Evolutionary conservation across 2,797 vertebrate species (phyloP), one percentile per base, ranked within the genome.

Genomic region (Acrossocheilus fasciatus): DNA sequence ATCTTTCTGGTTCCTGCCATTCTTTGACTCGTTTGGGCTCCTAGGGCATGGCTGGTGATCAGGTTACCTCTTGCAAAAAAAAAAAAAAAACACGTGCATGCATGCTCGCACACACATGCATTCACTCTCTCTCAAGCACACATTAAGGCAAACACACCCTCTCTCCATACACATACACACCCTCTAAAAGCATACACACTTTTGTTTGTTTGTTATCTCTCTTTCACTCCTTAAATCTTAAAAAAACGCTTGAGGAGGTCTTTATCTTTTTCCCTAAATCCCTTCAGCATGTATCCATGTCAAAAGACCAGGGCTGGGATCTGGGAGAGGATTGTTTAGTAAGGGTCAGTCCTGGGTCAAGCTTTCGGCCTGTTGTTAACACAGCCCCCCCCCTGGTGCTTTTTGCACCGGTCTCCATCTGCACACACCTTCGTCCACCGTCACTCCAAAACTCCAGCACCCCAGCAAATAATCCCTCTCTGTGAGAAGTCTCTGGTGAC

Each of bases 211-310:
- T 94, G 94, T 95, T 94, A 94, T 95, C 93, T 93, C 81, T 88
- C 70, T 86, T 87, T 90, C 86, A 86, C 84, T 86, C 70, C 86
- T 90, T 93, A 92, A 95, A 92, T 91, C 91, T 91, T 89, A 76
- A 92, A 89, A 89, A 88, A 92, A 91, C 75, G 87, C 87, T 88
- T 74, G 72, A 91, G 73, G 86, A 92, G 91, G 92, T 92, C 92
- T 95, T 96, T 96, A 96, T 94, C 96, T 95, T 95, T 92, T 86
- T 68, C 87, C 73, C 87, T 81, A 91, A 93, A 93, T 94, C 93
- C 94, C 93, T 94, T 91, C 92, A 96, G 95, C 96, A 97, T 97
- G 97, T 98, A 98, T 99, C 97, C 93, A 86, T 97, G 96, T 98
- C 96, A 96, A 96, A 97, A 95, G 93, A 93, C 93, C 88, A 86